Base-by-base conservation (phyloP, 2,113 vertebrate species). In the Circaetus cinerascens region DNA sequence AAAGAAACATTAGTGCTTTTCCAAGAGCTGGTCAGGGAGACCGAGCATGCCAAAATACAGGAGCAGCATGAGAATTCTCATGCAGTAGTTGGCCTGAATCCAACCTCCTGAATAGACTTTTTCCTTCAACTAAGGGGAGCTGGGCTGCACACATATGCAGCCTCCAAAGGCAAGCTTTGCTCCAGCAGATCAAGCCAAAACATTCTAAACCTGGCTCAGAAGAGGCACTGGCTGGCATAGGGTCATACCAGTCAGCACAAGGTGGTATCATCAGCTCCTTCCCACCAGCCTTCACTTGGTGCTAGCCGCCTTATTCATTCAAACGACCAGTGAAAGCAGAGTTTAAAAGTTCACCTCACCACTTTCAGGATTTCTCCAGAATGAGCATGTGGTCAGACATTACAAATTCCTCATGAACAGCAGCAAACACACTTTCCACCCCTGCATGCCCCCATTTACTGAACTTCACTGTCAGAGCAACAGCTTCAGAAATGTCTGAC, bases 371-470 rank as follows among this genome's bases (percentile, higher is more conserved):
- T 12, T 29, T 40, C 41, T 85, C 27, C 30, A 73, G 27, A 91
- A 55, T 0, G 0, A 84, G 59, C 17, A 56, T 0, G 0, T 19
- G 4, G 50, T 57, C 57, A 67, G 46, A 63, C 12, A 50, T 7
- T 7, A 71, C 14, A n/a, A 32, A 66, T 59, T 46, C n/a, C 14
- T 55, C 60, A 85, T 29, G 7, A 93, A 45, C 7, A 38, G 29
- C 38, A 90, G 56, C 32, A 69, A 73, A 30, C 2, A 0, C 16
- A 13, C 38, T 23, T 73, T 74, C 29, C 7, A 57, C 5, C 15
- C 41, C 32, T 69, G 23, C 51, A 41, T 7, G 0, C 3, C 10
- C 3, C 51, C 9, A 1, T 68, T 86, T 40, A 84, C 30, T 56
- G 32, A 91, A 59, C 34, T 72, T 67, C 64, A 46, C 15, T 40